A percentile compares a stretch with the other conserved stretches of the same genome.
These are phyloP conservation scores for Cebus imitator DNA, from an alignment of 2,113 vertebrate species.

Conservation along the genomic window DNA sequence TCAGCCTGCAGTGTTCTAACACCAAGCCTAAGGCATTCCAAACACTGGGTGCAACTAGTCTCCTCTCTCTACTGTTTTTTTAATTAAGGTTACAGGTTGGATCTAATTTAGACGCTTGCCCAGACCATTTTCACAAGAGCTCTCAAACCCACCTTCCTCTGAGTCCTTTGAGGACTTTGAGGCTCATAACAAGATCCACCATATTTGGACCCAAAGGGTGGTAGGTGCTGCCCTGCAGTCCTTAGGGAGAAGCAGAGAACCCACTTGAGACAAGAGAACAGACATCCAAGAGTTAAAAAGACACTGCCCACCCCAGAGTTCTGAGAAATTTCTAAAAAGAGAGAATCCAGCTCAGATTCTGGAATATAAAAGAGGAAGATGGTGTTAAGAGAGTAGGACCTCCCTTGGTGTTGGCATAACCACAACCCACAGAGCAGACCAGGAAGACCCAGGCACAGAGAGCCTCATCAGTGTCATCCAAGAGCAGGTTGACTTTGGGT, in stretches of 20 bases:
- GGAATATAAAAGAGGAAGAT: neutral
- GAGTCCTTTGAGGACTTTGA: neutral
- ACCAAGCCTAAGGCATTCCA: neutral
- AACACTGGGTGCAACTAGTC: neutral
- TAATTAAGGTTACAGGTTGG: neutral
- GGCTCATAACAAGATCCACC: neutral
- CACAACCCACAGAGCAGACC: neutral
- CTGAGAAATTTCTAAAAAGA: neutral
- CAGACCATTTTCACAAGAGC: conserved; percentile 9
- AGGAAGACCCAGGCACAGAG: neutral
- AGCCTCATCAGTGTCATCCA: neutral
- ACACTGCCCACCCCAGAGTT: neutral
- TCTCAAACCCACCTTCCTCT: neutral
- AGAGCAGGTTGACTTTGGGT: neutral
- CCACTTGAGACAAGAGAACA: neutral
- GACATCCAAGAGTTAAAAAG: neutral
- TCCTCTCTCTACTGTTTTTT: neutral
- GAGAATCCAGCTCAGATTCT: neutral
- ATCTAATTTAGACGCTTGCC: neutral
- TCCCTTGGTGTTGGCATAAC: neutral
- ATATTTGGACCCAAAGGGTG: neutral
- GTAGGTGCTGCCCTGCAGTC: neutral
- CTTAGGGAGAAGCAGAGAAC: neutral
- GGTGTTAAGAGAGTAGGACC: neutral
- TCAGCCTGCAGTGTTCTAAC: neutral